Conservation (phyloP, 2,888 invertebrate species). For the Orchestes rusci region DNA sequence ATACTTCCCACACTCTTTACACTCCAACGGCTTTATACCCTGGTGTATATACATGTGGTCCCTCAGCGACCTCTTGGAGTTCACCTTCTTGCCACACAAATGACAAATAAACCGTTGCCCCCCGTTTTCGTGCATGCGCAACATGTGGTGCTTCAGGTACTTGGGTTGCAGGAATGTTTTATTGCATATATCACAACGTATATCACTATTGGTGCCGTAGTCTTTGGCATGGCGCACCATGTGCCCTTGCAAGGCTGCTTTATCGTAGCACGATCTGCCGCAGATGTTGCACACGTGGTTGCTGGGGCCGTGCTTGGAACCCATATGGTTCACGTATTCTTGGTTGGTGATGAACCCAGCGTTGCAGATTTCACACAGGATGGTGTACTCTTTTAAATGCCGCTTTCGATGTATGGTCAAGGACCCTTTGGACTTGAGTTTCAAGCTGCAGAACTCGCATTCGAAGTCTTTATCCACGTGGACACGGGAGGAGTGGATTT, state of each 20-base stretch:
- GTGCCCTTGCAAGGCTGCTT: slow-evolving; percentile 32
- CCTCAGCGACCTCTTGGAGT: slow-evolving; percentile 32
- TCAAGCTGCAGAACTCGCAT: slow-evolving; percentile 52
- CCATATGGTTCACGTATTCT: slow-evolving; percentile 34
- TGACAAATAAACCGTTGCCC: slow-evolving; percentile 34
- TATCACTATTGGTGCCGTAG: slow-evolving; percentile 31
- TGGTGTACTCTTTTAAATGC: slow-evolving; percentile 49
- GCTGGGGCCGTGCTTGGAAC: slow-evolving; percentile 31
- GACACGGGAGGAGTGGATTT: slow-evolving; percentile 19
- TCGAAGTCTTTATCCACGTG: slow-evolving; percentile 22
- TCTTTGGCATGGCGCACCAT: slow-evolving; percentile 31
- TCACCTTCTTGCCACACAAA: slow-evolving; percentile 36
- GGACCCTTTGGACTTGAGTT: slow-evolving; percentile 39
- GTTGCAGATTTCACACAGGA: slow-evolving; percentile 42
- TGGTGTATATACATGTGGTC: slow-evolving; percentile 43
- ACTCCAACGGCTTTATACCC: slow-evolving; percentile 34
- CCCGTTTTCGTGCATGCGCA: slow-evolving; percentile 33
- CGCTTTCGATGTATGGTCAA: slow-evolving; percentile 47
- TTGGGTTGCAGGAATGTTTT: slow-evolving; percentile 34
- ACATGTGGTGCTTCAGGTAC: slow-evolving; percentile 32
- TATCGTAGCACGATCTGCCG: slow-evolving; percentile 33
- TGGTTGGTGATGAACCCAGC: slow-evolving; percentile 34
- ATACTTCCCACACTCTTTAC: slow-evolving; percentile 40
- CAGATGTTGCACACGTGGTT: slow-evolving; percentile 33
- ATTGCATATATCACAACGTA: slow-evolving; percentile 36